Percentiles rank a stretch among this genome's conserved stretches.
Evolutionary conservation across 2,113 vertebrate genomes (phyloP).

Genomic region (Rhea americana): DNA sequence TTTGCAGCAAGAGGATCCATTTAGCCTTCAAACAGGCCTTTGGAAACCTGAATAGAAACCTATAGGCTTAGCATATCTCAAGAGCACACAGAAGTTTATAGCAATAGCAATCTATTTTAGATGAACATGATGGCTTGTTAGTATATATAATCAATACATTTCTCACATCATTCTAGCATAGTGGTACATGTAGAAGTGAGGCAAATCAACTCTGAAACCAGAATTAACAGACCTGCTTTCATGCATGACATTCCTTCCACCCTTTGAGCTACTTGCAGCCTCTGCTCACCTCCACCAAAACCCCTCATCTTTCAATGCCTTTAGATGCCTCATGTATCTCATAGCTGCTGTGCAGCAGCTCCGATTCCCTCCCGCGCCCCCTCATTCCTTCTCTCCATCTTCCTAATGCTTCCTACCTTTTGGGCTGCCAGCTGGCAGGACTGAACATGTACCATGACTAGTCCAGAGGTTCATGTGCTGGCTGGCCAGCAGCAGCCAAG

Average conservation of each 20-base stretch:
- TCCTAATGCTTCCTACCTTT: background rate
- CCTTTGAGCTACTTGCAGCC: background rate
- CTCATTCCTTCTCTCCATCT: background rate
- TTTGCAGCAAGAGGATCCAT: background rate
- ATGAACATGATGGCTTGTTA: background rate
- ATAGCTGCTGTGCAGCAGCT: background rate
- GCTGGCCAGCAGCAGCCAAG: background rate
- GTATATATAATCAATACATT: background rate
- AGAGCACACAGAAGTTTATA: background rate
- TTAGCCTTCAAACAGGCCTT: background rate
- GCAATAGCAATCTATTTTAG: background rate
- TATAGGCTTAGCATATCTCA: fast-evolving
- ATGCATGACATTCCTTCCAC: fast-evolving
- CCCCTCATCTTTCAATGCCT: background rate
- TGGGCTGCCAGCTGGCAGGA: background rate
- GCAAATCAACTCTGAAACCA: background rate
- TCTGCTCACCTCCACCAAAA: background rate
- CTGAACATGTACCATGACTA: fast-evolving
- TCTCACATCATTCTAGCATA: background rate
- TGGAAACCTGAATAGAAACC: fast-evolving
- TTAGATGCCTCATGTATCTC: background rate
- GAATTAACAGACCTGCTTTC: background rate
- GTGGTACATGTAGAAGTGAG: fast-evolving
- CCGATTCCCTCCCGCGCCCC: background rate
- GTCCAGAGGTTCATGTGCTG: fast-evolving